phyloP scores from a whole-genome alignment of 2,113 vertebrate species.

The Fregata magnificens region DNA sequence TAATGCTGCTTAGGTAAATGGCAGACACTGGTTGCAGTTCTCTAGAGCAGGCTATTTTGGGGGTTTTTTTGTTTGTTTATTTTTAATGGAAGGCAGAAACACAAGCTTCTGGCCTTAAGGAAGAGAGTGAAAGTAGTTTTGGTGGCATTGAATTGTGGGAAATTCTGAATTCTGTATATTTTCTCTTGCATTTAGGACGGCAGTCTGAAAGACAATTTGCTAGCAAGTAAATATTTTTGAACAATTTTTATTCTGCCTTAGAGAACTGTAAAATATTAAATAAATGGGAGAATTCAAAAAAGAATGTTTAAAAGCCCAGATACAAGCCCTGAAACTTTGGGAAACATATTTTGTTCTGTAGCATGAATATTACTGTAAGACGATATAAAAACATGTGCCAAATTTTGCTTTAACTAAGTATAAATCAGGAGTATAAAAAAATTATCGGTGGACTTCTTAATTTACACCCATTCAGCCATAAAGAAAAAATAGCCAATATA shows the following conservation, averaged over 20 bases:
- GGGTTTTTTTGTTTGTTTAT: background rate
- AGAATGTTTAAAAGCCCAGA: background rate
- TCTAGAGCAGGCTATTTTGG: background rate
- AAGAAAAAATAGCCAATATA: background rate
- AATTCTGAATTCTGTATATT: background rate
- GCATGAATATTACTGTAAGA: background rate
- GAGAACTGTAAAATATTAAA: background rate
- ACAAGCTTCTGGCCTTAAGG: background rate
- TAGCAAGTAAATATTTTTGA: background rate
- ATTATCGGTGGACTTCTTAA: rapidly evolving
- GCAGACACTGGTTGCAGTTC: background rate
- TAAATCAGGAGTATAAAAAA: background rate
- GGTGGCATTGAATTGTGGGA: background rate
- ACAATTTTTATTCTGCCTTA: background rate
- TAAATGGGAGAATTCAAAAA: background rate
- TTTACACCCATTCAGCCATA: background rate
- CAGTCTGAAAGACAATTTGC: background rate
- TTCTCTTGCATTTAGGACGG: background rate
- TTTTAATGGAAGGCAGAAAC: background rate
- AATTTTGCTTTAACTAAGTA: background rate
- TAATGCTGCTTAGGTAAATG: background rate
- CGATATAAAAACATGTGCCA: background rate
- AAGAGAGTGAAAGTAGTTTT: background rate
- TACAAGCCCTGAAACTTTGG: background rate
- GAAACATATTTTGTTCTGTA: background rate